Conservation (phyloP, 1,140 invertebrate genomes). For the Hormaphis cornu region DNA sequence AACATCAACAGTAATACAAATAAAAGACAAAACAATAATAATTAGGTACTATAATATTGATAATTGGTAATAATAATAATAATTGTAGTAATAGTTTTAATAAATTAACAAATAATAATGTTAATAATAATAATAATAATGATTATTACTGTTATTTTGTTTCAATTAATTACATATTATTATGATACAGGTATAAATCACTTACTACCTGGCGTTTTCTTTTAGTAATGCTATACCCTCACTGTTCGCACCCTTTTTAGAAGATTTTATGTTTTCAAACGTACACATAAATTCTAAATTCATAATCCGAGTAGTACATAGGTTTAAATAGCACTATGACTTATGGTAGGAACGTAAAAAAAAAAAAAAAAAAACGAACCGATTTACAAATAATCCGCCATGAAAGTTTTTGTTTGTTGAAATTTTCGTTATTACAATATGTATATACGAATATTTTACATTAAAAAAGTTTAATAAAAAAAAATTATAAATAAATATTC, state of each 20-base stretch:
- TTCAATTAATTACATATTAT: not conserved
- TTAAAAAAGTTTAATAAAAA: conserved; percentile 1
- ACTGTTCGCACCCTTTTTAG: conserved; percentile 21
- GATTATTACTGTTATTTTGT: conserved; percentile 3
- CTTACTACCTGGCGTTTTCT: conserved; percentile 5
- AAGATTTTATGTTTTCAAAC: not conserved
- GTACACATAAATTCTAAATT: conserved; percentile 9
- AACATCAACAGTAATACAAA: not conserved
- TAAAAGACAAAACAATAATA: not conserved
- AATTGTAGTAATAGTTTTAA: too few species aligned
- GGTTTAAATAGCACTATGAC: not conserved
- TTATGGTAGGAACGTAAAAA: conserved; percentile 12
- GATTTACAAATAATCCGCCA: conserved; percentile 3
- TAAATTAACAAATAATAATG: not conserved
- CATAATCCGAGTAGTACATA: not conserved
- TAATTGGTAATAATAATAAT: too few species aligned
- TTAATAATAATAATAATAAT: not conserved
- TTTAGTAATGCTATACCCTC: conserved; percentile 17
- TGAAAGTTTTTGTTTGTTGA: conserved; percentile 1
- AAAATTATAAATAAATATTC: not conserved
- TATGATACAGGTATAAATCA: conserved; percentile 14
- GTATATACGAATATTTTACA: not conserved
- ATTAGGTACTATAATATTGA: too few species aligned
- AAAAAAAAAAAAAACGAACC: not conserved
- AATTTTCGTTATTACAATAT: conserved; percentile 19